Conservation (phyloP, 2,888 invertebrate species). For the Augochlorella aurata region DNA sequence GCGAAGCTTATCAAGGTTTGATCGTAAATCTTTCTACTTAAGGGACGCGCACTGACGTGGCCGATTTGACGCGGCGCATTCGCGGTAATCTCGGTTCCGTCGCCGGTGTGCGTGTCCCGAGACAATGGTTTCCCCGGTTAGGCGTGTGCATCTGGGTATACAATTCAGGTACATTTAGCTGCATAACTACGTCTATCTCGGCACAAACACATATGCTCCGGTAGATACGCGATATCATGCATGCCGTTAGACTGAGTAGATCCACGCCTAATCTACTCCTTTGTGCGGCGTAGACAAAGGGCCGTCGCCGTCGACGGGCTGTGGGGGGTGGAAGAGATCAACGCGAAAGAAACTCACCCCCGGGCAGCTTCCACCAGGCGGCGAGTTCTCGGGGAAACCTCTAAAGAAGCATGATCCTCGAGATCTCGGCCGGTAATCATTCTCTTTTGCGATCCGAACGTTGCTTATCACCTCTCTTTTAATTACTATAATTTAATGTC, state of each 20-base stretch:
- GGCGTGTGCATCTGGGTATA: slow-evolving; percentile 26
- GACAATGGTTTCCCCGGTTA: slow-evolving; percentile 36
- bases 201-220: slow-evolving; percentile 23
- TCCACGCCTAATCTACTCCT: slow-evolving; percentile 55
- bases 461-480: background rate
- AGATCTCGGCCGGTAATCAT: background rate
- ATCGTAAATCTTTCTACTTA: slow-evolving; percentile 23
- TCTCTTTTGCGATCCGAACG: background rate
- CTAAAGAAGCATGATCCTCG: background rate
- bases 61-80: slow-evolving; percentile 17
- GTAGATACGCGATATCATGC: slow-evolving; percentile 53
- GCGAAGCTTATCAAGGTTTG: slow-evolving; percentile 1
- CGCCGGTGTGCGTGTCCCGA: slow-evolving; percentile 34
- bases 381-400: background rate
- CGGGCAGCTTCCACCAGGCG: background rate
- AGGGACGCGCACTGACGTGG: slow-evolving; percentile 1
- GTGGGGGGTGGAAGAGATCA: slow-evolving; percentile 9
- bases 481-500: too few relatives aligned
- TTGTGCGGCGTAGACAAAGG: slow-evolving; percentile 55
- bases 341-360: slow-evolving; percentile 5
- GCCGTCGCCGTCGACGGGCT: background rate
- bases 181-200: slow-evolving; percentile 39
- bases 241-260: slow-evolving; percentile 47
- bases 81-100: slow-evolving; percentile 39
- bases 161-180: slow-evolving; percentile 42